Conservation (phyloP, 2,888 invertebrate species). For the Digitonthophagus gazella region DNA sequence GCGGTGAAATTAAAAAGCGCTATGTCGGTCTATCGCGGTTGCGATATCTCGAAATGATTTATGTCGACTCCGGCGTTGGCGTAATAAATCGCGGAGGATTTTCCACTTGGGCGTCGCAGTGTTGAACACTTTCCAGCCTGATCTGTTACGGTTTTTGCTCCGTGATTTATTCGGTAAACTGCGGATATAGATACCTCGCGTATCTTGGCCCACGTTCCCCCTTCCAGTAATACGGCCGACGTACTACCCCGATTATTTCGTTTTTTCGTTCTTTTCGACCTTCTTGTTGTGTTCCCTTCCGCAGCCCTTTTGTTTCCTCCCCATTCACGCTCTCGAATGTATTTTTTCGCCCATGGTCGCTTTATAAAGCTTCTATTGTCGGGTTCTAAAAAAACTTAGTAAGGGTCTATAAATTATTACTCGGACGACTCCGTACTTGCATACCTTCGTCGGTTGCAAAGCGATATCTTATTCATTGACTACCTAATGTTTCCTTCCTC, state of each 20-base stretch:
- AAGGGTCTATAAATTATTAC: not conserved
- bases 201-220: constrained; percentile 18
- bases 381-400: not conserved
- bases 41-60: constrained; percentile 49
- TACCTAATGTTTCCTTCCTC: not conserved
- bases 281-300: constrained; percentile 3
- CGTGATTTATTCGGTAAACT: constrained; percentile 38
- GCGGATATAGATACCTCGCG: constrained; percentile 23
- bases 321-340: not conserved
- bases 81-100: constrained; percentile 40
- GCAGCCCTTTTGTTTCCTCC: constrained; percentile 5
- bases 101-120: constrained; percentile 39
- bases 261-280: constrained; percentile 8
- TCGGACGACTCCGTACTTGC: not conserved
- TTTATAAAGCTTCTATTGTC: not conserved
- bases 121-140: constrained; percentile 38
- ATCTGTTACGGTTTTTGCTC: constrained; percentile 31
- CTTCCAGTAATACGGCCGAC: constrained; percentile 18
- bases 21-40: constrained; percentile 38
- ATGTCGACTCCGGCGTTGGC: constrained; percentile 42
- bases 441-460: not conserved
- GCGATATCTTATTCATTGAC: not conserved
- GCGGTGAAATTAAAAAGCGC: constrained; percentile 38
- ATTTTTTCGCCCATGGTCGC: not conserved
- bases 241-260: constrained; percentile 14